phyloP scores from a whole-genome alignment of 2,113 vertebrate genomes.

The Laticauda laticaudata region DNA sequence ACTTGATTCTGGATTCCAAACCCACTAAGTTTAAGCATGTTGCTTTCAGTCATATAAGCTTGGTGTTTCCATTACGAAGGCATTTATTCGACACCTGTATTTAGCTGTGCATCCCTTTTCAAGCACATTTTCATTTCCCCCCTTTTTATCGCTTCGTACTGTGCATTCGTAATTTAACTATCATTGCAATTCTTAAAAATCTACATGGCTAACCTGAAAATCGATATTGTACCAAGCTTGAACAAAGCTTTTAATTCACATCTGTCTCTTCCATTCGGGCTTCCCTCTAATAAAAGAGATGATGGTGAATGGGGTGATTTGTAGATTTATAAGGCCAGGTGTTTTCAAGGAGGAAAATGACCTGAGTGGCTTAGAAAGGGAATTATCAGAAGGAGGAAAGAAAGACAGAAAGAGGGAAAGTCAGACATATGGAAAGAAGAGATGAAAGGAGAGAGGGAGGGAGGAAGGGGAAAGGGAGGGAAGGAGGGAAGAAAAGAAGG shows the following conservation, averaged over 20 bases:
- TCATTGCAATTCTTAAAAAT: constrained; percentile 25
- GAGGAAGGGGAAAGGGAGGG: too few species aligned
- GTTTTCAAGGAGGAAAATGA: constrained; percentile 46
- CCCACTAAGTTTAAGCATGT: constrained; percentile 52
- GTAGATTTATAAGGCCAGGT: constrained; percentile 14
- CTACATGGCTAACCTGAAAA: constrained; percentile 23
- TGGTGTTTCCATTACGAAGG: constrained; percentile 65
- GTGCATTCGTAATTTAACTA: constrained; percentile 16
- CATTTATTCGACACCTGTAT: constrained; percentile 63
- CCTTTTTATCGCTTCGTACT: constrained; percentile 35
- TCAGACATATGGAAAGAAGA: too few species aligned
- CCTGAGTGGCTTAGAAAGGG: constrained; percentile 35
- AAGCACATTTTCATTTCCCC: constrained; percentile 64
- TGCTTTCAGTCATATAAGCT: constrained; percentile 57
- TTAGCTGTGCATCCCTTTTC: constrained; percentile 50
- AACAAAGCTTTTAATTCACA: constrained; percentile 29
- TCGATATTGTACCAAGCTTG: constrained; percentile 1
- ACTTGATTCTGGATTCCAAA: constrained; percentile 60
- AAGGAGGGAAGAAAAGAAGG: too few species aligned
- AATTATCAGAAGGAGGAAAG: neutral
- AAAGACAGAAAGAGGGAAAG: too few species aligned
- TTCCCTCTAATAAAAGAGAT: constrained; percentile 43
- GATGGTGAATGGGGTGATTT: constrained; percentile 37
- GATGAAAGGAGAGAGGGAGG: neutral
- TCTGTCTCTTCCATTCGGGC: constrained; percentile 7